Evolutionary conservation across 2,113 vertebrate genomes (phyloP).

Genomic region (Rana temporaria): DNA sequence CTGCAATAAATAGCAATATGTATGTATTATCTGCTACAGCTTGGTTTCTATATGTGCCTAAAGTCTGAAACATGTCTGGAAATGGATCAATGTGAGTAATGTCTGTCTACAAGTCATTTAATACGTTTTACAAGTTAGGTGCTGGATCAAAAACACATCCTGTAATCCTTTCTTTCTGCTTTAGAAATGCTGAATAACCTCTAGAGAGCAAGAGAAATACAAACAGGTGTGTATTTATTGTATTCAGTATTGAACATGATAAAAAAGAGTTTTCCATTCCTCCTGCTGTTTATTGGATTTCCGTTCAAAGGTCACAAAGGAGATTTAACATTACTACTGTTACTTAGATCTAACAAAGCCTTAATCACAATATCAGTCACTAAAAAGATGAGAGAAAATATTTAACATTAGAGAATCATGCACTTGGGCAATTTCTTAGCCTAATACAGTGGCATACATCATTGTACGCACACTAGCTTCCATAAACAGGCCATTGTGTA

Average conservation of each 20-base stretch:
- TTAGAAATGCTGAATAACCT: constrained; percentile 19
- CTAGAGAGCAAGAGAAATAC: constrained; percentile 24
- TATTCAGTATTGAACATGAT: constrained; percentile 33
- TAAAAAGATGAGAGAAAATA: too few relatives aligned
- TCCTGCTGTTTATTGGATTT: constrained; percentile 22
- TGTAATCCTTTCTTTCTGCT: constrained; percentile 44
- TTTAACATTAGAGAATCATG: too few relatives aligned
- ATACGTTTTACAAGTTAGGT: constrained; percentile 53
- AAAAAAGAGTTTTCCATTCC: constrained; percentile 37
- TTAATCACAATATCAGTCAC: neutral
- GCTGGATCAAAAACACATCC: constrained; percentile 36
- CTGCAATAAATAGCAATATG: neutral
- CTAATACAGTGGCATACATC: too few relatives aligned
- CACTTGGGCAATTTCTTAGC: too few relatives aligned
- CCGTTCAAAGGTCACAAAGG: too few relatives aligned
- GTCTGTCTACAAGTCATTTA: constrained; percentile 48
- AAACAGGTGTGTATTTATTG: constrained; percentile 51
- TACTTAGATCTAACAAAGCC: neutral
- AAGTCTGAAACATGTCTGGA: constrained; percentile 22
- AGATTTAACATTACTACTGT: neutral
- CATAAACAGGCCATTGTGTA: too few relatives aligned
- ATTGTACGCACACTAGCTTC: too few relatives aligned
- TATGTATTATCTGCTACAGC: neutral
- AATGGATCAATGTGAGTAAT: constrained; percentile 50
- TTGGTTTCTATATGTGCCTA: neutral